Percentiles rank a stretch among this genome's conserved stretches.
phyloP scores from a whole-genome alignment of 2,797 vertebrate species.

The Melanotaenia pygmaea region DNA sequence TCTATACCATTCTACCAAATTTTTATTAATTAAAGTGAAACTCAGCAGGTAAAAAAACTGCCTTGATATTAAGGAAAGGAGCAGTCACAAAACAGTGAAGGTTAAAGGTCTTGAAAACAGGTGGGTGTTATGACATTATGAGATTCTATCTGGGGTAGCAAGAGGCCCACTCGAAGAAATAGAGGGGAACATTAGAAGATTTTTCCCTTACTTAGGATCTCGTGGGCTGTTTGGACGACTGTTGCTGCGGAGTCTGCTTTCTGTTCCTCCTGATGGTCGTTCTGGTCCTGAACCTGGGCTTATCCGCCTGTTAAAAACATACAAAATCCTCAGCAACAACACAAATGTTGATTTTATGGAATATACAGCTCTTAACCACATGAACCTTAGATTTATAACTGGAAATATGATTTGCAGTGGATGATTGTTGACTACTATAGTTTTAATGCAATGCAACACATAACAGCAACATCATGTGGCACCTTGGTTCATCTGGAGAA shows the following conservation, averaged over 20 bases:
- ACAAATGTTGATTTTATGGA: constrained; percentile 3
- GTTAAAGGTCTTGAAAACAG: not conserved
- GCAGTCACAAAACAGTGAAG: not conserved
- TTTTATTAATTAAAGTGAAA: not conserved
- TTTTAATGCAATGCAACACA: not conserved
- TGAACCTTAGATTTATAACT: not conserved
- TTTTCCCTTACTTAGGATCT: constrained; percentile 78
- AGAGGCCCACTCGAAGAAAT: constrained; percentile 14
- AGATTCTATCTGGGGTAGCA: not conserved
- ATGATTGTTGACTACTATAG: not conserved
- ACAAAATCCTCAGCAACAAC: constrained; percentile 3
- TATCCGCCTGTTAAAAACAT: constrained; percentile 61
- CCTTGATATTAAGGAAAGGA: not conserved
- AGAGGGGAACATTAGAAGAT: not conserved
- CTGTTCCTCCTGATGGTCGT: constrained; percentile 72
- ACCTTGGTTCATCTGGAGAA: constrained; percentile 92
- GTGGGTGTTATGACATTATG: not conserved
- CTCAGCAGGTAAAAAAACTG: constrained; percentile 1
- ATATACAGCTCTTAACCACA: not conserved
- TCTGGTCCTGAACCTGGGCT: constrained; percentile 81
- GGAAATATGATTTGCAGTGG: not conserved
- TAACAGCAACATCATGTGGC: constrained; percentile 24
- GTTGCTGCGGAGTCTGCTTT: constrained; percentile 76
- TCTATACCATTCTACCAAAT: not conserved
- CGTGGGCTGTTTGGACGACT: constrained; percentile 84